Evolutionary conservation across 2,113 vertebrate genomes (phyloP).

Genomic region (Ammodramus savannarum): DNA sequence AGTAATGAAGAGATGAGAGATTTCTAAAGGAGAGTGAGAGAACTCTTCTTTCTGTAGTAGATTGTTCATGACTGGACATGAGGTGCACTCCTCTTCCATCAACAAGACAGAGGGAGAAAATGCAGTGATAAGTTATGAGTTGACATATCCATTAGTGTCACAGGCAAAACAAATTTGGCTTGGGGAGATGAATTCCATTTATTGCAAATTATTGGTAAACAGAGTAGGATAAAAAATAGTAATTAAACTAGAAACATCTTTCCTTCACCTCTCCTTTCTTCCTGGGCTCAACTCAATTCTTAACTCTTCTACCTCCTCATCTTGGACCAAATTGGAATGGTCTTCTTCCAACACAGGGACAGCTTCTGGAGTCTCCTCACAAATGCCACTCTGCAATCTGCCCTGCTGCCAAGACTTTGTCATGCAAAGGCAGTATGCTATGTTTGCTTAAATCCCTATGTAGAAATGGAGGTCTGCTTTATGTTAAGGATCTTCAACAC

Average conservation of each 20-base stretch:
- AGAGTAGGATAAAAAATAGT: background rate
- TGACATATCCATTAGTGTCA: background rate
- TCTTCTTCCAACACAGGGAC: fast-evolving
- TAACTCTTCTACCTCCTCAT: background rate
- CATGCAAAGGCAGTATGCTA: fast-evolving
- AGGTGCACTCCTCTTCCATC: background rate
- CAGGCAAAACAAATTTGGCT: background rate
- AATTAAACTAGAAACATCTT: background rate
- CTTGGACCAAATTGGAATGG: fast-evolving
- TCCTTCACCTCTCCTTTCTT: background rate
- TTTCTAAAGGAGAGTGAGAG: background rate
- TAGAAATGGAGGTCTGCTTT: background rate
- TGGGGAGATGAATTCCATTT: background rate
- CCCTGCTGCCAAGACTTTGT: background rate
- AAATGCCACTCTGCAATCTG: background rate
- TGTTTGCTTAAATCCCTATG: background rate
- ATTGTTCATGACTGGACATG: background rate
- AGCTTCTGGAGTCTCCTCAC: background rate
- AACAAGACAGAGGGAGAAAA: background rate
- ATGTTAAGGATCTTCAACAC: background rate
- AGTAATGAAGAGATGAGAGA: background rate
- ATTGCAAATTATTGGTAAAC: background rate
- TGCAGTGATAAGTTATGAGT: background rate
- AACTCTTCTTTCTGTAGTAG: background rate
- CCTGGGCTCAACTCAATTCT: background rate